These are phyloP conservation scores for Cercopithecus mitis DNA, from an alignment of 2,797 vertebrate genomes.

Conservation along the genomic window DNA sequence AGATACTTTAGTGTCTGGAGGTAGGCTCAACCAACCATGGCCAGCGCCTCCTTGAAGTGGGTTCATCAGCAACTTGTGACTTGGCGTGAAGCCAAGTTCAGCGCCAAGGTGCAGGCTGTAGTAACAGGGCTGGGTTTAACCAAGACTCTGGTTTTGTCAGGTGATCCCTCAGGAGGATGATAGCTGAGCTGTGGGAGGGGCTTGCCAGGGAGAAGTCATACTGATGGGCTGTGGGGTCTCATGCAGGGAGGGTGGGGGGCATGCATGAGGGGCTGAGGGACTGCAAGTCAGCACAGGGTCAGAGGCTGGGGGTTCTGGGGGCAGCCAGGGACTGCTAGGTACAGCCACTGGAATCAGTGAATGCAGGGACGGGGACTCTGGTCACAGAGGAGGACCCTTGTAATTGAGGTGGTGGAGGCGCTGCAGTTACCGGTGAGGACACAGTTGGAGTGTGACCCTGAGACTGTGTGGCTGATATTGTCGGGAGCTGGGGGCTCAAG, in stretches of 20 bases:
- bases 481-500: neutral
- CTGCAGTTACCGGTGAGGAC: neutral
- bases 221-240: accelerated
- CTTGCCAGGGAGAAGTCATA: neutral
- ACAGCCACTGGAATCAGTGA: no score
- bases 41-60: accelerated
- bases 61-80: neutral
- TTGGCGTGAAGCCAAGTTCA: neutral
- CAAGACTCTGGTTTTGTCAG: neutral
- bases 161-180: accelerated
- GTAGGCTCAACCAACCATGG: accelerated
- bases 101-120: neutral
- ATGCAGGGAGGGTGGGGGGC: neutral
- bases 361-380: neutral
- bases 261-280: no score
- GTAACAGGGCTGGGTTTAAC: neutral
- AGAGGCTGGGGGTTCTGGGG: no score
- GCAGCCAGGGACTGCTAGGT: neutral
- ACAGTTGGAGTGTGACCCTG: no score
- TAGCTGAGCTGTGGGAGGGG: neutral
- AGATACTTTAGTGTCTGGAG: neutral
- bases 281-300: no score
- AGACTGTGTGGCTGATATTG: no score
- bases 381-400: neutral
- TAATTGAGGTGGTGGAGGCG: accelerated